phyloP scores from a whole-genome alignment of 92 coral and sea anemone species.

The Actinernus sp. region DNA sequence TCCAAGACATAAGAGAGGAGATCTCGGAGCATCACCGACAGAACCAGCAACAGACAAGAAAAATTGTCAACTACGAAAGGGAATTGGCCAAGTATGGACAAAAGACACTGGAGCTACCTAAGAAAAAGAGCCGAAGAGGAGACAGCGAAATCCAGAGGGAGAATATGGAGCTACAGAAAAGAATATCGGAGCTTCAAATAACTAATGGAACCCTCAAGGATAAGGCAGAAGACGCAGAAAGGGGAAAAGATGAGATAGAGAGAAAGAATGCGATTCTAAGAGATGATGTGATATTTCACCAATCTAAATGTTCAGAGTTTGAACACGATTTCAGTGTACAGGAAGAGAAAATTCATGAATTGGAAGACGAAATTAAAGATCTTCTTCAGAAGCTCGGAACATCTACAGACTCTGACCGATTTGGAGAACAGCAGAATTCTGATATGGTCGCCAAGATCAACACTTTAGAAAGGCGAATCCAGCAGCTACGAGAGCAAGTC shows the following conservation, averaged over 20 bases:
- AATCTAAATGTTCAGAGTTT: conserved; percentile 38
- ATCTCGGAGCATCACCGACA: conserved; percentile 33
- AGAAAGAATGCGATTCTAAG: conserved; percentile 57
- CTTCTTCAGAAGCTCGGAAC: conserved; percentile 54
- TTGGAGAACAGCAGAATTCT: conserved; percentile 25
- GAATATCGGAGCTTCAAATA: conserved; percentile 39
- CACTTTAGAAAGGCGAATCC: conserved; percentile 43
- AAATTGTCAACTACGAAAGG: conserved; percentile 47
- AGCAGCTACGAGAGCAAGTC: conserved; percentile 28
- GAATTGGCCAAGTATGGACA: conserved; percentile 25
- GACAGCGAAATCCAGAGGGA: conserved; percentile 57
- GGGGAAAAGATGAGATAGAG: conserved; percentile 38
- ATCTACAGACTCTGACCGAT: conserved; percentile 43
- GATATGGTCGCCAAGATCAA: conserved; percentile 46
- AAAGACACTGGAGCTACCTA: conserved; percentile 7
- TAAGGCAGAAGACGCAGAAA: conserved; percentile 15
- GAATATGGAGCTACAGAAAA: conserved; percentile 44
- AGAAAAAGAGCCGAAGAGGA: conserved; percentile 34
- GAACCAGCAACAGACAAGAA: conserved; percentile 25
- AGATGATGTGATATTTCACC: conserved; percentile 54
- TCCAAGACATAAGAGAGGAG: conserved; percentile 28
- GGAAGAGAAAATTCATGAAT: conserved; percentile 42
- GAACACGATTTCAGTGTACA: conserved; percentile 33
- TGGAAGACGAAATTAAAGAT: conserved; percentile 65
- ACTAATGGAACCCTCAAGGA: conserved; percentile 7